Evolutionary conservation across 2,113 vertebrate genomes (phyloP), one percentile per base, ranked within the genome.

Genomic region (Apteryx mantelli): DNA sequence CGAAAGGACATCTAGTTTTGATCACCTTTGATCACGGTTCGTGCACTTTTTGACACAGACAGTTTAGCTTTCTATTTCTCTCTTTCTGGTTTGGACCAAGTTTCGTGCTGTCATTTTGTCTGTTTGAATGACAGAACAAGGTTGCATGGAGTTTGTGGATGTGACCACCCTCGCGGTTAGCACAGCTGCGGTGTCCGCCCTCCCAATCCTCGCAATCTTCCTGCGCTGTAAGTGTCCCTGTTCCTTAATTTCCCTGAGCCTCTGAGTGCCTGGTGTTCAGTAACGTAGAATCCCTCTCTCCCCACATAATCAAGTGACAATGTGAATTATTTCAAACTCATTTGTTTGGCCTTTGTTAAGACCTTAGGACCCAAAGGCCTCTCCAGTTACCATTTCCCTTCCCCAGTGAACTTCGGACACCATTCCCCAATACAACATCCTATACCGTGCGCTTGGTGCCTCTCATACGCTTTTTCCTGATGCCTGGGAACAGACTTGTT

Each of bases 161-260:
- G 13, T 97, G 71, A 91, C 71, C 5, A 0, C 71, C 20, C 89
- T 93, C 7, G 4, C 4, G 1, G 36, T 56, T 85, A 96, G 91
- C 95, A 89, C 95, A 0, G 93, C 66, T 0, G 95, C 75, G 0
- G 91, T 96, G 58, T 73, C 76, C 0, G 91, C 91, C 9, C 87
- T 97, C 3, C 96, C 95, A 0, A 85, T 96, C 63, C 89, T 97
- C 1, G 32, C 82, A 79, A 96, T 97, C 36, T 91, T 86, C 63
- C 79, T 97, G 85, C 96, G 87, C 95, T 96, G 96, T 97, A 1
- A 96, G 95, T 84, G 48, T 6, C 9, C 21, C 78, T 8, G 11
- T 50, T 30, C 9, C 46, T 4, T 7, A 28, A 1, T 4, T 42
- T 6, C 18, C 18, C 69, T 30, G 19, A 32, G 21, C 24, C 9